Conservation (phyloP, 2,113 vertebrate species). For the Scomber japonicus region DNA sequence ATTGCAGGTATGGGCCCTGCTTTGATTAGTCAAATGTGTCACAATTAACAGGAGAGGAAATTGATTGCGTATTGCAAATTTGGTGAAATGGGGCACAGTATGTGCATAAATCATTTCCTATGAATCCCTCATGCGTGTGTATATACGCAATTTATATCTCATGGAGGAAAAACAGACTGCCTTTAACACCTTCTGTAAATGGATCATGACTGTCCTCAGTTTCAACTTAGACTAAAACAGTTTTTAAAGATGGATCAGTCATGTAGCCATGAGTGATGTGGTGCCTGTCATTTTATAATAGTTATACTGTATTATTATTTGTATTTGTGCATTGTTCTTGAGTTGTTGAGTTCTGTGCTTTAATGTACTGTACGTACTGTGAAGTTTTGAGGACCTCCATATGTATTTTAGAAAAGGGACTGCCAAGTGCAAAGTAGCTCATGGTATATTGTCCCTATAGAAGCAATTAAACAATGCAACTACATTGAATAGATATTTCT, state of each 20-base stretch:
- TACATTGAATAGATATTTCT: not conserved
- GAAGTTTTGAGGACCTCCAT: too few species aligned
- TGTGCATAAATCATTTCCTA: constrained; percentile 35
- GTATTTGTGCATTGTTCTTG: too few species aligned
- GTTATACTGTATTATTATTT: too few species aligned
- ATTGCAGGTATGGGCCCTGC: not conserved
- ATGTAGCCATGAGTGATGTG: too few species aligned
- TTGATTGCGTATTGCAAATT: constrained; percentile 40
- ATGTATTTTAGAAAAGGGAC: too few species aligned
- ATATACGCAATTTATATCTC: constrained; percentile 36
- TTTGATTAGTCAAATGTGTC: constrained; percentile 35
- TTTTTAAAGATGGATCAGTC: too few species aligned
- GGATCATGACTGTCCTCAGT: not conserved
- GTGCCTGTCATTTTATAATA: too few species aligned
- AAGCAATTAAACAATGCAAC: constrained; percentile 9
- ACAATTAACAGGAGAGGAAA: constrained; percentile 33
- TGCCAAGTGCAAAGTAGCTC: too few species aligned
- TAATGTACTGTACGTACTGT: too few species aligned
- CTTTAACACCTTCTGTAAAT: constrained; percentile 20
- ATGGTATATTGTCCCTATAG: too few species aligned
- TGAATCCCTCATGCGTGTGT: constrained; percentile 19
- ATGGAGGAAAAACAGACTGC: constrained; percentile 18
- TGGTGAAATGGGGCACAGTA: constrained; percentile 14
- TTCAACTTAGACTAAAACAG: too few species aligned
- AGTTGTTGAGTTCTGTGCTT: too few species aligned